phyloP scores from a whole-genome alignment of 2,113 vertebrate genomes.

The Heterotis niloticus region DNA sequence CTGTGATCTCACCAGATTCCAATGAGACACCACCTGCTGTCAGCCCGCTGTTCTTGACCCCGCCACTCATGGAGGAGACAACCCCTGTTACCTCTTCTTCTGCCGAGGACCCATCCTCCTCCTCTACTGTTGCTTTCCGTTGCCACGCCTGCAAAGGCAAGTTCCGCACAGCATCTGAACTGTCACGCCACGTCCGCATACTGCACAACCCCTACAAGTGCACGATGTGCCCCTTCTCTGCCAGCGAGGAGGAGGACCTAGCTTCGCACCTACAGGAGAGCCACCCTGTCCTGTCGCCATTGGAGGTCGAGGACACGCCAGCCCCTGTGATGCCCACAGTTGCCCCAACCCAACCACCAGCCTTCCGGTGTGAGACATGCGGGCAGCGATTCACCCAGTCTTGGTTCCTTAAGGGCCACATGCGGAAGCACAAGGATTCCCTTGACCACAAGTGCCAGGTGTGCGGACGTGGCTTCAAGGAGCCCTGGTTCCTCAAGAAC shows the following conservation, averaged over 20 bases:
- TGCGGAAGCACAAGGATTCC: constrained; percentile 91
- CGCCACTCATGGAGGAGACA: constrained; percentile 62
- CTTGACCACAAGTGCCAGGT: constrained; percentile 89
- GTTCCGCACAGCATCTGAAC: constrained; percentile 82
- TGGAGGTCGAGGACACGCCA: constrained; percentile 17
- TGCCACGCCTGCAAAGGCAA: constrained; percentile 90
- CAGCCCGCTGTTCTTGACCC: constrained; percentile 57
- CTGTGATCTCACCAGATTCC: not conserved
- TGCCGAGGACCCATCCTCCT: constrained; percentile 33
- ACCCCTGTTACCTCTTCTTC: constrained; percentile 45
- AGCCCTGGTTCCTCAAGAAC: constrained; percentile 93
- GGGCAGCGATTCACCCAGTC: constrained; percentile 89
- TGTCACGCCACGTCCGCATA: constrained; percentile 82
- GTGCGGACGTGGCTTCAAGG: constrained; percentile 88
- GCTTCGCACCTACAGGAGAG: constrained; percentile 73
- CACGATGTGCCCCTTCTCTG: constrained; percentile 81
- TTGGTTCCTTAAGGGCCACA: constrained; percentile 91
- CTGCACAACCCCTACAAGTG: constrained; percentile 89
- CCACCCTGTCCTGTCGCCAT: constrained; percentile 54
- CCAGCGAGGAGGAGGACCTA: constrained; percentile 79
- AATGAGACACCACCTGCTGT: constrained; percentile 43
- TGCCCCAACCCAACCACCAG: constrained; percentile 55
- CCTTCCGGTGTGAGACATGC: constrained; percentile 82
- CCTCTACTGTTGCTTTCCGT: constrained; percentile 61
- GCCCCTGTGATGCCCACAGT: constrained; percentile 36